Evolutionary conservation across 2,113 vertebrate genomes (phyloP), one percentile per base, ranked within the genome.

Genomic region (Chlorocebus sabaeus): DNA sequence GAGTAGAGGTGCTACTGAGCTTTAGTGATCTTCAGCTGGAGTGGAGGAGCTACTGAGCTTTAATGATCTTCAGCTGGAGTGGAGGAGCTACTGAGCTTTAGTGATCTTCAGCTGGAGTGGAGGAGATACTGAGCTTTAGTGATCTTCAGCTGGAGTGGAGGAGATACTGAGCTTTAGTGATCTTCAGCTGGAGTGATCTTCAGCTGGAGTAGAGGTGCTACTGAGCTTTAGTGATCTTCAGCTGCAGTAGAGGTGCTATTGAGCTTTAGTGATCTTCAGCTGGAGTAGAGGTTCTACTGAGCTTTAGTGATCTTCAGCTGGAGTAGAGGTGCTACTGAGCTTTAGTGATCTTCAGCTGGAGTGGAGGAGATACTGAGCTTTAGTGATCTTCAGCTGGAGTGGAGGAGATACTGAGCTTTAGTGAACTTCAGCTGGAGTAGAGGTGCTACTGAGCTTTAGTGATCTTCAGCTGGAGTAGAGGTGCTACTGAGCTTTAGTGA

Each of bases 371-470:
- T 45, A 7, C 25, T 81, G 50, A 68, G 22, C 16, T 81, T 61
- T 20, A 70, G 40, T 10, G 57, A 59, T 59, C 57, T 59, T 59
- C 57, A 59, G 57, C 57, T 59, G 57, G 23, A 59, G 57, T 25
- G 0, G 22, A 23, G 23, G 57, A n/a, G n/a, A n/a, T n/a, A n/a
- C 40, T 45, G 43, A 45, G 1, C 43, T 45, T 45, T 45, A 45
- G 43, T 2, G 45, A 10, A 10, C 7, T 45, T 45, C 45, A 45
- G 9, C 45, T 45, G 45, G 45, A 45, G 45, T 45, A 2, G 23
- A 35, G 11, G 10, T 48, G 45, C 0, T 48, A 48, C 0, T 48
- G 45, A 48, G 10, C 45, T 48, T 48, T 48, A 48, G 45, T 11
- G 45, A 48, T n/a, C n/a, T n/a, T 48, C 11, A 52, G 52, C 50